Percentiles rank a stretch among this genome's conserved stretches.
phyloP scores from a whole-genome alignment of 2,113 vertebrate genomes.

The Rhipidura dahli region DNA sequence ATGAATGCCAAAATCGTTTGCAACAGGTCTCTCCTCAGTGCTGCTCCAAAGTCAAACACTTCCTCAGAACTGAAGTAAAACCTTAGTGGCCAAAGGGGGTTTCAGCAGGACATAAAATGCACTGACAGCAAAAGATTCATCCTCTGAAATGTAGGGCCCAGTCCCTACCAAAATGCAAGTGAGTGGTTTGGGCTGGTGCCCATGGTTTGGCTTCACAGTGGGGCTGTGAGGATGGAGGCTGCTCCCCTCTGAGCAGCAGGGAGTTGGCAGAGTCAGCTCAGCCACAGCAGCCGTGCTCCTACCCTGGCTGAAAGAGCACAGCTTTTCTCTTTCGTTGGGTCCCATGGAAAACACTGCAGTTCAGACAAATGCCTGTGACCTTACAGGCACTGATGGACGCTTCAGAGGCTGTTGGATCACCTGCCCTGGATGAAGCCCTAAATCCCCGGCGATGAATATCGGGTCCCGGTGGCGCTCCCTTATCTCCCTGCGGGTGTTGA shows the following conservation, averaged over 20 bases:
- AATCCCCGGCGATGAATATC: accelerated
- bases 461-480: accelerated
- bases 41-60: neutral
- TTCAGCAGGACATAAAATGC: neutral
- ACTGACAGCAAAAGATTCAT: neutral
- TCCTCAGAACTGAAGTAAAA: neutral
- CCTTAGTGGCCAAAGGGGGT: neutral
- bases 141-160: neutral
- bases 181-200: neutral
- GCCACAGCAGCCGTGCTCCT: accelerated
- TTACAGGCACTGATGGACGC: neutral
- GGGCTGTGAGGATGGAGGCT: neutral
- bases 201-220: neutral
- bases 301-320: accelerated
- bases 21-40: neutral
- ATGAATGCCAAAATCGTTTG: neutral
- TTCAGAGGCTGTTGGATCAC: neutral
- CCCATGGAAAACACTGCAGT: neutral
- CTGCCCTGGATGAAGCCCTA: neutral
- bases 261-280: neutral
- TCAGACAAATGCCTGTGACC: neutral
- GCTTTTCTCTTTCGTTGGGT: neutral
- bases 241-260: neutral
- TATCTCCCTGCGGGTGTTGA: neutral
- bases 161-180: neutral